Percentiles rank a stretch among this genome's conserved stretches.
These are phyloP conservation scores for Panonychus citri DNA, from an alignment of 1,140 invertebrate genomes.

Conservation along the genomic window DNA sequence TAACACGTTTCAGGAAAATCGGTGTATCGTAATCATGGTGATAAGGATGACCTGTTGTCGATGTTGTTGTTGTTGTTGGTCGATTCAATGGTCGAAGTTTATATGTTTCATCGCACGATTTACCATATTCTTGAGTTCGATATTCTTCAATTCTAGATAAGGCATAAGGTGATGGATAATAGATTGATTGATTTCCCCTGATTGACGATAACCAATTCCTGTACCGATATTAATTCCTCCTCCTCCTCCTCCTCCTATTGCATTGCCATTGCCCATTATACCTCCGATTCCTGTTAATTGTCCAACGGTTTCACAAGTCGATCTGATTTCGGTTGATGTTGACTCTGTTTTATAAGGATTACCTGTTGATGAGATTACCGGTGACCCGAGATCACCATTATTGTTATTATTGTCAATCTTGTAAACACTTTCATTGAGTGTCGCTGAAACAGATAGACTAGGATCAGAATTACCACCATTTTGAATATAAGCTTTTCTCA, in stretches of 20 bases:
- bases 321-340: too few relatives aligned
- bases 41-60: too few relatives aligned
- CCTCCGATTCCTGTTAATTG: background rate
- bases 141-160: background rate
- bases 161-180: conserved; percentile 3
- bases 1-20: background rate
- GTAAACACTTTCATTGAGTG: background rate
- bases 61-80: background rate
- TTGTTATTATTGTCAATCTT: background rate
- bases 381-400: too few relatives aligned
- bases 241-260: too few relatives aligned
- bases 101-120: background rate
- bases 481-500: background rate
- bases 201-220: background rate
- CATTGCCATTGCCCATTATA: too few relatives aligned
- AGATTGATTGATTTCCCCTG: background rate
- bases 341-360: too few relatives aligned
- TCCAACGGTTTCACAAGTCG: background rate
- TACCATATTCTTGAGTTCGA: background rate
- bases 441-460: background rate
- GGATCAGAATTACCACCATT: background rate
- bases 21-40: background rate
- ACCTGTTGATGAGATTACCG: too few relatives aligned
- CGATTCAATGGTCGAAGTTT: background rate
- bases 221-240: background rate